A percentile compares a stretch with the other conserved stretches of the same genome.
Conservation (phyloP, 2,797 vertebrate species). For the Scarus forsteni region DNA sequence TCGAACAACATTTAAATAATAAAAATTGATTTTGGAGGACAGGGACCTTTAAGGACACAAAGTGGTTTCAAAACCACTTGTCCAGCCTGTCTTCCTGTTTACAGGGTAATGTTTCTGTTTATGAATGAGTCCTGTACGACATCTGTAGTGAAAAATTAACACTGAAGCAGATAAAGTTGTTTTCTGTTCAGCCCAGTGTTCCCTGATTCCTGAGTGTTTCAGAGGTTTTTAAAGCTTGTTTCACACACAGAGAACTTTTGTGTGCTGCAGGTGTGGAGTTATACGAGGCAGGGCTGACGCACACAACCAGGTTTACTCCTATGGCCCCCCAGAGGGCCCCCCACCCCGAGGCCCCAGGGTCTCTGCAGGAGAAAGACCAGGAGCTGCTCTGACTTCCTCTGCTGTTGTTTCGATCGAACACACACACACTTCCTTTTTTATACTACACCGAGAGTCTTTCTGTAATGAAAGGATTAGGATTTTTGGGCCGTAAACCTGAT, state of each 20-base stretch:
- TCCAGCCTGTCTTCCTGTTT: no score
- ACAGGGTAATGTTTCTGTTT: no score
- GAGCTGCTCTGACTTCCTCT: conserved; percentile 74
- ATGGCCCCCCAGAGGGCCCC: conserved; percentile 46
- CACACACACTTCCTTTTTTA: conserved; percentile 8
- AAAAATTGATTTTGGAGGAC: no score
- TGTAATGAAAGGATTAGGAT: no score
- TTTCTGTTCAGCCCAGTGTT: conserved; percentile 22
- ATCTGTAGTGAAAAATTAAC: neutral
- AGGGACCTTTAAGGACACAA: no score
- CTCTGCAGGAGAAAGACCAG: conserved; percentile 78
- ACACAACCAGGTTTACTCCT: conserved; percentile 64
- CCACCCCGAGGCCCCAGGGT: conserved; percentile 26
- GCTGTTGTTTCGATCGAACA: conserved; percentile 70
- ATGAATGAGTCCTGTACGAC: neutral
- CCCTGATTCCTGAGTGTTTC: conserved; percentile 43
- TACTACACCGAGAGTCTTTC: no score
- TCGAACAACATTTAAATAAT: no score
- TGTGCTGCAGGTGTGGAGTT: conserved; percentile 74
- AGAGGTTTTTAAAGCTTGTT: conserved; percentile 53
- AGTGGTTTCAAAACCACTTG: no score
- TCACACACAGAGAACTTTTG: conserved; percentile 71
- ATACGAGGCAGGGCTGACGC: conserved; percentile 57
- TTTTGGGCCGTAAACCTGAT: no score
- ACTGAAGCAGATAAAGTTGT: neutral